Percentiles rank a stretch among this genome's conserved stretches.
Evolutionary conservation across 2,113 vertebrate genomes (phyloP).

Genomic region (Budorcas taxicolor): DNA sequence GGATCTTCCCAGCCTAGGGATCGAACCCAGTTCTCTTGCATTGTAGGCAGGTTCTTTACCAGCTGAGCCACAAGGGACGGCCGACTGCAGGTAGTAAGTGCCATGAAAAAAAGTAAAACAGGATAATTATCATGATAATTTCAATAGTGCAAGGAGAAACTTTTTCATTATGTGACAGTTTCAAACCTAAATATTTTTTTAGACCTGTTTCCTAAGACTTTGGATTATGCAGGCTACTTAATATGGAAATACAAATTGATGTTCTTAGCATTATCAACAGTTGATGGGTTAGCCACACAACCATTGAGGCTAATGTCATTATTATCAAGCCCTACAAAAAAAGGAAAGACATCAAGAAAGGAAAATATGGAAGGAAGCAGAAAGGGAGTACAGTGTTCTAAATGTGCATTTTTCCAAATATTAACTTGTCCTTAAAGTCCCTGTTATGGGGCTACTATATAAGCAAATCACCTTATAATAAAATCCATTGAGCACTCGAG

Average conservation of each 20-base stretch:
- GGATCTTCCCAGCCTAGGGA: background rate
- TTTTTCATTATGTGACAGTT: background rate
- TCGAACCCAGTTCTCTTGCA: background rate
- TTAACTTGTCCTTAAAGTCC: background rate
- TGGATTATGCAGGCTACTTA: background rate
- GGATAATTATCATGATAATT: background rate
- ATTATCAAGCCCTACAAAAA: background rate
- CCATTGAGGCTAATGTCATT: background rate
- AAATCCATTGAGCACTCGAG: background rate
- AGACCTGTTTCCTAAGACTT: background rate
- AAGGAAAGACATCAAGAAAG: background rate
- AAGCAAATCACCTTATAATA: background rate
- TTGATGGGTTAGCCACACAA: background rate
- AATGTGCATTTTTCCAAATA: background rate
- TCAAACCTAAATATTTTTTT: background rate
- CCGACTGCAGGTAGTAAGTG: background rate
- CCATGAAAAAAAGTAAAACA: background rate
- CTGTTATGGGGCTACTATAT: background rate
- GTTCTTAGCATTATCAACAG: background rate
- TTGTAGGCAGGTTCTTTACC: background rate
- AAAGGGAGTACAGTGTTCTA: background rate
- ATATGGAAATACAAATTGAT: background rate
- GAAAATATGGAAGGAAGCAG: background rate
- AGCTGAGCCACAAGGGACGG: background rate
- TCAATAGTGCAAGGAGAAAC: constrained; percentile 16